Evolutionary conservation across 2,113 vertebrate species (phyloP), one percentile per base, ranked within the genome.

Genomic region (Cephalopholis sonnerati): DNA sequence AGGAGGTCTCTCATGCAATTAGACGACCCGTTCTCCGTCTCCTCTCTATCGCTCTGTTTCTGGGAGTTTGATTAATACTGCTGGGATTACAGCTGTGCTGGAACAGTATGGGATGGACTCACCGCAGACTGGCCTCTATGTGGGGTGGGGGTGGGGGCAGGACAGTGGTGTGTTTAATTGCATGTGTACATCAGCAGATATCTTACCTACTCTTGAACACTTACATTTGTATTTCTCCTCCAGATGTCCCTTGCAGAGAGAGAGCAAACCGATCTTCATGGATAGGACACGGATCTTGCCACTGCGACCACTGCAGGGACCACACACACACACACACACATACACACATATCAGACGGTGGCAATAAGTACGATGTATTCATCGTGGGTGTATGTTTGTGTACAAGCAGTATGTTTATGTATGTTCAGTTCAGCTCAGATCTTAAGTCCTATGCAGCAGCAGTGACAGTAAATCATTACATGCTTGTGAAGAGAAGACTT

Each of bases 161-260:
- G 50, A 6, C 7, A 46, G 0, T 1, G 1, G 46, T 84, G 77
- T 4, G 17, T 65, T 77, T 54, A 59, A 17, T 41, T 32, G 55
- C 74, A 58, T 4, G 39, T 74, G 62, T 69, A 61, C 36, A 58
- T 54, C 71, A 41, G 73, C 55, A 68, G 55, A 85, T 54, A 51
- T 46, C 24, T 25, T 25, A 76, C 27, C n/a, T 17, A 3, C 59
- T 65, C 24, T 1, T 15, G 83, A 7, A 65, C 94, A 93, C 98
- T 96, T 96, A 98, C 98, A 97, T 97, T 96, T 97, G 91, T 99
- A 99, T 83, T 99, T 99, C 86, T 99, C 98, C 87, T 99, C 98
- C 90, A 99, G 94, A 82, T 98, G 97, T 36, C 97, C 98, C 89
- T 99, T 99, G 75, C 96, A 98, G 77, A 99, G 97, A 76, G 97